These are phyloP conservation scores for Elachura formosa DNA, from an alignment of 2,113 vertebrate species.

Conservation along the genomic window DNA sequence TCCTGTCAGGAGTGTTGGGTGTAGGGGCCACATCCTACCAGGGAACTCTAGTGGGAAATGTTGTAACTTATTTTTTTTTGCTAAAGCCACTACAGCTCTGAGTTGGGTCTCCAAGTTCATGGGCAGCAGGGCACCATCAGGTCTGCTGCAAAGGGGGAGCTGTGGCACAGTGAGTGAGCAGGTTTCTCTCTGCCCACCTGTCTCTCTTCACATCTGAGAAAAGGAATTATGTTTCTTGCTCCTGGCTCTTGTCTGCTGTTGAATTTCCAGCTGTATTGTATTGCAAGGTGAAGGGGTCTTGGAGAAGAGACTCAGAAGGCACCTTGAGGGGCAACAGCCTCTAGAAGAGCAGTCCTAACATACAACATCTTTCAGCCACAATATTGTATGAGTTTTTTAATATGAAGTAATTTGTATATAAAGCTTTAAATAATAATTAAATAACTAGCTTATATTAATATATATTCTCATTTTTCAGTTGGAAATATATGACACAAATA, in stretches of 20 bases:
- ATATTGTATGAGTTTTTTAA: neutral
- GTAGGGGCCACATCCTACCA: neutral
- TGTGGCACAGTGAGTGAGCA: neutral
- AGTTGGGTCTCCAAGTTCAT: neutral
- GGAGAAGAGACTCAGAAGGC: neutral
- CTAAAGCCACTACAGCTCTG: neutral
- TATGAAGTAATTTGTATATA: neutral
- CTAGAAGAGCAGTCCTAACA: neutral
- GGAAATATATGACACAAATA: neutral
- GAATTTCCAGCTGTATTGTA: neutral
- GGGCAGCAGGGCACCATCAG: neutral
- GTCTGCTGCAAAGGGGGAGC: neutral
- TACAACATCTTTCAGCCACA: neutral
- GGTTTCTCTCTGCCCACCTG: neutral
- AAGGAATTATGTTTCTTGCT: neutral
- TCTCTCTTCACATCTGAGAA: neutral
- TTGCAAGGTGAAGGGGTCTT: neutral
- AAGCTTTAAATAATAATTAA: neutral
- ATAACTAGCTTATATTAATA: neutral
- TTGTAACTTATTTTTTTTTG: neutral
- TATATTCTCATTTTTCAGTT: neutral
- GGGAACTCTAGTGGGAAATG: neutral
- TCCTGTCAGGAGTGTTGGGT: neutral
- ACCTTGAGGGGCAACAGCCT: neutral
- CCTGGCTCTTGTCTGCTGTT: neutral